Conservation (phyloP, 2,113 vertebrate genomes). For the Cranoglanis bouderius region DNA sequence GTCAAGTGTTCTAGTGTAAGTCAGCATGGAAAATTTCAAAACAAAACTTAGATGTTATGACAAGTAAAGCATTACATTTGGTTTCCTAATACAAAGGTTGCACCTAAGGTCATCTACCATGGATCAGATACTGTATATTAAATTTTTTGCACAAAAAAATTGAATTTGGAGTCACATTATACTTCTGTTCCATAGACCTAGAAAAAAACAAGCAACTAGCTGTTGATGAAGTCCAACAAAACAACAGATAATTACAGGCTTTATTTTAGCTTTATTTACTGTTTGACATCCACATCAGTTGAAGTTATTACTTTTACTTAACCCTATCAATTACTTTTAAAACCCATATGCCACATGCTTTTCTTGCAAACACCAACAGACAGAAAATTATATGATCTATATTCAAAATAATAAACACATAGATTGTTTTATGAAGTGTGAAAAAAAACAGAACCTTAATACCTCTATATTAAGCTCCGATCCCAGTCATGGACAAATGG, state of each 20-base stretch:
- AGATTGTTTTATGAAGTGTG: neutral
- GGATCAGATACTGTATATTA: neutral
- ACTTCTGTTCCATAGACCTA: neutral
- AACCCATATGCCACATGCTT: neutral
- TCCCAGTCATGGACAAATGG: constrained; percentile 45
- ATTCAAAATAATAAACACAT: neutral
- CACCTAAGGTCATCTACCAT: constrained; percentile 12
- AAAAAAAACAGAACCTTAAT: neutral
- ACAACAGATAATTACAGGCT: neutral
- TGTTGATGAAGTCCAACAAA: neutral
- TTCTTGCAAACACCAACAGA: neutral
- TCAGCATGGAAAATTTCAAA: neutral
- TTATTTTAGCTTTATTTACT: neutral
- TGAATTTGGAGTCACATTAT: neutral
- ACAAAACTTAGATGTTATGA: neutral
- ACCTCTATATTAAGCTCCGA: neutral
- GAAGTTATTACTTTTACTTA: constrained; percentile 54
- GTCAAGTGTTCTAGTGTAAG: neutral
- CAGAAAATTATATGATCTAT: neutral
- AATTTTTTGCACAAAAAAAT: neutral
- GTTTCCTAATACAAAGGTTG: neutral
- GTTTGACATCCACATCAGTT: constrained; percentile 58
- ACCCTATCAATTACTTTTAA: neutral
- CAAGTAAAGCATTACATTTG: neutral
- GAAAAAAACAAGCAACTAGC: constrained; percentile 5